phyloP scores from a whole-genome alignment of 2,888 invertebrate genomes.

The Ephialtes manifestator region DNA sequence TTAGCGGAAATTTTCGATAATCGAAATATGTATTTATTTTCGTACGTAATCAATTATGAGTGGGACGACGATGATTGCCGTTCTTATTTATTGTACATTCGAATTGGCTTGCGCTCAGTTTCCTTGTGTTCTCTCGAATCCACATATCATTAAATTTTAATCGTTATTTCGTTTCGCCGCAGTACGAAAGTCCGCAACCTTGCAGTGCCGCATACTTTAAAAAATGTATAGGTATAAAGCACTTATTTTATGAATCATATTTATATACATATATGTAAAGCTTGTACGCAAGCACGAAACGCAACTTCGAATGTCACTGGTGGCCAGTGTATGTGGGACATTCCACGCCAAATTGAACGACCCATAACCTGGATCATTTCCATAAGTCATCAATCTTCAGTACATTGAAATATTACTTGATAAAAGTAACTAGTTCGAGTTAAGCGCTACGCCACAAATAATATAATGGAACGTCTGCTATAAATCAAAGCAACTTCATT shows the following conservation, averaged over 20 bases:
- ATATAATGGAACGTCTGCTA: no score
- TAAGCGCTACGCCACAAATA: no score
- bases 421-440: neutral
- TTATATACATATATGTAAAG: constrained; percentile 8
- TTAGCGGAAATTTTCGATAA: no score
- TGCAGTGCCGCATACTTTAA: constrained; percentile 35
- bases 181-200: constrained; percentile 39
- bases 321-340: neutral
- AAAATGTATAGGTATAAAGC: neutral
- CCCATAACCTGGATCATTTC: neutral
- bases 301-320: neutral
- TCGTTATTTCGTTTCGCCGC: constrained; percentile 48
- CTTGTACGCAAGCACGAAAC: constrained; percentile 29
- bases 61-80: no score
- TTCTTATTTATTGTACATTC: neutral
- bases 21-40: no score
- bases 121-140: neutral
- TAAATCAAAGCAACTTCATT: no score
- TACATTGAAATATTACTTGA: neutral
- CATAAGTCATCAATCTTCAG: neutral
- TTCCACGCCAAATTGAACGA: neutral
- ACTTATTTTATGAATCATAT: constrained; percentile 13
- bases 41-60: no score
- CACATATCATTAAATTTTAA: constrained; percentile 36
- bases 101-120: constrained; percentile 21